These are phyloP conservation scores for Papilio elwesi DNA, from an alignment of 2,888 invertebrate species.

Conservation along the genomic window DNA sequence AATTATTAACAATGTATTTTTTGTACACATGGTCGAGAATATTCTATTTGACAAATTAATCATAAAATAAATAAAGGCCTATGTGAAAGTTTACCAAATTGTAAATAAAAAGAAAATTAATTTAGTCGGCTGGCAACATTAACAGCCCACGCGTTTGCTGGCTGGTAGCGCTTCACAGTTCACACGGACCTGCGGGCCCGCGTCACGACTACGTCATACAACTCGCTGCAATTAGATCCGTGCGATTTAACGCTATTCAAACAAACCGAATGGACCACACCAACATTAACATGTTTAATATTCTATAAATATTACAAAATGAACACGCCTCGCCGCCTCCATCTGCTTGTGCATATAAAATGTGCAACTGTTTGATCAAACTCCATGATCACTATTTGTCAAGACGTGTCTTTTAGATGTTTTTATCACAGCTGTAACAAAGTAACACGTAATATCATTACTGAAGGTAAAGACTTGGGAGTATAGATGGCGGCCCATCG, in stretches of 20 bases:
- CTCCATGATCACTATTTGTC: background rate
- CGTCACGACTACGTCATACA: conserved; percentile 54
- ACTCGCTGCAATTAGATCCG: conserved; percentile 49
- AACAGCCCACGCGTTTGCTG: conserved; percentile 21
- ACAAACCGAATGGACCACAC: background rate
- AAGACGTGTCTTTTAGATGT: too few species aligned
- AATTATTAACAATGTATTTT: too few species aligned
- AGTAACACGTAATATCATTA: too few species aligned
- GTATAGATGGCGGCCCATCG: too few species aligned
- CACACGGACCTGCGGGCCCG: conserved; percentile 49
- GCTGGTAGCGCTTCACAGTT: conserved; percentile 48
- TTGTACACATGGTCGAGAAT: too few species aligned
- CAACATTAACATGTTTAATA: background rate
- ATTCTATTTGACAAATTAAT: too few species aligned
- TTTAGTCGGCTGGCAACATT: background rate
- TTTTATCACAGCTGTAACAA: too few species aligned
- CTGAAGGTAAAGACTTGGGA: too few species aligned
- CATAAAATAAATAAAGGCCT: too few species aligned
- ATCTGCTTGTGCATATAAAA: background rate
- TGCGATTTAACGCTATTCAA: conserved; percentile 38
- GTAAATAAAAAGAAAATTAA: background rate
- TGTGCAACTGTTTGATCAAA: background rate
- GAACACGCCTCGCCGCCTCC: conserved; percentile 7
- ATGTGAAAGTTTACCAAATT: too few species aligned
- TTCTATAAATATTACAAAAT: conserved; percentile 28